Percentiles rank a stretch among this genome's conserved stretches.
Evolutionary conservation across 2,888 invertebrate genomes (phyloP).

Genomic region (Acleris cristana): DNA sequence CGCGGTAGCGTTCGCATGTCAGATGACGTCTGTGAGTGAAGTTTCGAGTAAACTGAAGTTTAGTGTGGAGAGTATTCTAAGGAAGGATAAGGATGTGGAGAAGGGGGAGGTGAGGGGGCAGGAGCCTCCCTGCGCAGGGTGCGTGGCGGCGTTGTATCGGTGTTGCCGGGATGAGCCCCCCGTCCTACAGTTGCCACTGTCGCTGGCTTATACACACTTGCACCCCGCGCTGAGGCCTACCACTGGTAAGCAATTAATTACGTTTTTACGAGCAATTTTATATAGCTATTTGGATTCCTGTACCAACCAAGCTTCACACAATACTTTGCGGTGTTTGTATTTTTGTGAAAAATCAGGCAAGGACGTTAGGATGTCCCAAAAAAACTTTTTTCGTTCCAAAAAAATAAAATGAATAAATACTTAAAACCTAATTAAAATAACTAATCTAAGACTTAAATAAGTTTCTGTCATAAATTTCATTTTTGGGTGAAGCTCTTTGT

Average conservation of each 20-base stretch:
- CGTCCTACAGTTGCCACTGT: conserved; percentile 66
- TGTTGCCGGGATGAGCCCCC: conserved; percentile 83
- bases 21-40: conserved; percentile 73
- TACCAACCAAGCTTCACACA: no score
- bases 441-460: no score
- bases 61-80: conserved; percentile 87
- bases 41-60: conserved; percentile 84
- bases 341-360: no score
- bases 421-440: no score
- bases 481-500: no score
- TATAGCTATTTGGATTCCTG: no score
- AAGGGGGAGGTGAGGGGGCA: conserved; percentile 55
- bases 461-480: no score
- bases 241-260: conserved; percentile 58
- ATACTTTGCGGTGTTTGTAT: no score
- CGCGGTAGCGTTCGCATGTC: conserved; percentile 53
- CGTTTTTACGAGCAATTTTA: background rate
- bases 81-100: conserved; percentile 35
- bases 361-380: no score
- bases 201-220: conserved; percentile 71
- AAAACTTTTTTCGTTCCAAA: rapidly evolving
- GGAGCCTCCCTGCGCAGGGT: conserved; percentile 84
- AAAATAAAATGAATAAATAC: no score
- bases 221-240: conserved; percentile 77
- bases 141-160: conserved; percentile 86